Base-by-base conservation (phyloP, 2,888 invertebrate genomes). In the Calameuta idolon region DNA sequence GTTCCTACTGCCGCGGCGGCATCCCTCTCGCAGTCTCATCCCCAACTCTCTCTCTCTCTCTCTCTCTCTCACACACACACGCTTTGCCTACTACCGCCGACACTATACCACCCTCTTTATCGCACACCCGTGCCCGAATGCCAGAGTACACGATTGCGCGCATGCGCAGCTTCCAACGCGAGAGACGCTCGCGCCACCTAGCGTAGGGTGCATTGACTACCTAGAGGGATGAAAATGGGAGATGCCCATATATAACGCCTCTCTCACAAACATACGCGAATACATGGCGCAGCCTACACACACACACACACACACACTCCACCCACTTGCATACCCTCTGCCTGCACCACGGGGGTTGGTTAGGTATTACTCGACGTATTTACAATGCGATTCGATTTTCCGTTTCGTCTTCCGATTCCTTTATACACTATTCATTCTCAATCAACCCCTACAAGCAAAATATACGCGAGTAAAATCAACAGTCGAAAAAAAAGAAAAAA, bases 151-250 rank as follows among this genome's bases (percentile, higher is more conserved):
- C 15, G 15, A 40, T 5, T 4, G 40, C 40, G 40, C 40, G 40
- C 15, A 40, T 40, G 40, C 40, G 40, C 40, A 15, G 0, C 0
- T 5, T 40, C 40, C 40, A 5, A 40, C 40, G 15, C 40, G 15
- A 40, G 40, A 15, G 40, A 40, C 40, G 40, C 15, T 40, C 4
- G 83, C 87, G 88, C 86, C 81, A 75, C 80, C 84, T 79, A 69
- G 79, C 84, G 86, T 84, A 83, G 80, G 82, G 80, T 81, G 81
- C 81, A 79, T 69, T 80, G 82, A 86, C 85, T 81, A 86, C 34
- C 33, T 12, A 74, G 73, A 78, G 40, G 40, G 40, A 15, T 40
- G 40, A 40, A 40, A 40, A 40, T 5, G 40, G 40, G 15, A 40
- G 69, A 78, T 73, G 35, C 30, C 69, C 68, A 40, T 23, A 73